Conservation (phyloP, 2,113 vertebrate genomes). For the Notothenia coriiceps region DNA sequence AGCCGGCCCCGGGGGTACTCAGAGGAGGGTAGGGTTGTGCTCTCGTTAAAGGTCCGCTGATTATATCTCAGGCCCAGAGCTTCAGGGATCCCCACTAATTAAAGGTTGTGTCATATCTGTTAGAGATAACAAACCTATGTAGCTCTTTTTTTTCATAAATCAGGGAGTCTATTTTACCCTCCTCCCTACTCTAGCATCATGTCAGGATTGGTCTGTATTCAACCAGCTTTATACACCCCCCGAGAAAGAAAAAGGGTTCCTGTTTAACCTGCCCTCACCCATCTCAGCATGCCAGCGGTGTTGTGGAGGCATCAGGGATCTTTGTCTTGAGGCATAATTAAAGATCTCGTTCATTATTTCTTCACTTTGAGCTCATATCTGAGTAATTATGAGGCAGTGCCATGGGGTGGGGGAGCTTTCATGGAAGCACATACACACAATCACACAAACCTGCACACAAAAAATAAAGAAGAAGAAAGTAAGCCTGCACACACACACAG, state of each 20-base stretch:
- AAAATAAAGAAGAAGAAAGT: conserved; percentile 33
- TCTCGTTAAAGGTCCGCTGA: conserved; percentile 81
- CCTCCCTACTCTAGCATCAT: conserved; percentile 18
- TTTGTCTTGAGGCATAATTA: conserved; percentile 79
- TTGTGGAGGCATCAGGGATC: conserved; percentile 61
- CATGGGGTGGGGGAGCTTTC: conserved; percentile 31
- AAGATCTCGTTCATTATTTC: conserved; percentile 78
- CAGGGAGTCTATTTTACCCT: conserved; percentile 28
- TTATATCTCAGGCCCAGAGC: conserved; percentile 73
- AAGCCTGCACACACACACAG: background rate
- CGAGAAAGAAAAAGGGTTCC: conserved; percentile 33
- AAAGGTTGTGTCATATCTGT: conserved; percentile 84
- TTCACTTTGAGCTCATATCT: conserved; percentile 80
- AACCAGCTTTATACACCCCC: conserved; percentile 41
- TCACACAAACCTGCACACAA: conserved; percentile 27
- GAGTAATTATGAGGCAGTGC: conserved; percentile 76
- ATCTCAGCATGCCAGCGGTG: conserved; percentile 54
- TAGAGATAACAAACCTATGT: conserved; percentile 76
- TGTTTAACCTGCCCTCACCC: conserved; percentile 73
- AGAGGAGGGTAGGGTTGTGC: conserved; percentile 62
- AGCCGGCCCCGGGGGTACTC: conserved; percentile 54
- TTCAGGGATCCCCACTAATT: conserved; percentile 78
- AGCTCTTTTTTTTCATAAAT: conserved; percentile 37
- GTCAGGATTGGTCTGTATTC: conserved; percentile 50
- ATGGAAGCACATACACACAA: conserved; percentile 26